Base-by-base conservation (phyloP, 2,888 invertebrate species). In the Brachyopa scutellaris region DNA sequence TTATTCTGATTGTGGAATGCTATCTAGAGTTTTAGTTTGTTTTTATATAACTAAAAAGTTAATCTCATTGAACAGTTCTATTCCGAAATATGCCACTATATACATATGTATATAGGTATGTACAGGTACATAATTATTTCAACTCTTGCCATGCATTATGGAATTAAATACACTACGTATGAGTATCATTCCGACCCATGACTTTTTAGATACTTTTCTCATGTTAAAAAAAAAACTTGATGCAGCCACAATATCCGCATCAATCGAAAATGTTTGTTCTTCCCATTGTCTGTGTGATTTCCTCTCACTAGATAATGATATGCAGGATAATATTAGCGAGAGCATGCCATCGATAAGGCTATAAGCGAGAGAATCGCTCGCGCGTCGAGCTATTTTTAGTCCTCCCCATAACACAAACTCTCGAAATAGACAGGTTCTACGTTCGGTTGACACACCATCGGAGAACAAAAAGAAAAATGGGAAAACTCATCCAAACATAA, bases 351-450 rank as follows among this genome's bases (percentile, higher is more conserved):
- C 76, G 53, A 23, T 53, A 77, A 19, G 53, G 45, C 55, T 47
- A 40, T 47, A 45, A 53, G 49, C 33, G 57, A 77, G 82, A 82
- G 72, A 47, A 26, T 53, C 47, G 42, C 62, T 82, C 64, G 77
- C 47, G 51, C 51, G 66, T 49, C 53, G 9, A 55, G 42, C 70
- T 82, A 82, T 82, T 82, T 82, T 61, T 66, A 66, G 70, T 61
- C 9, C 15, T 47, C 51, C 51, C 62, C 76, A 76, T 64, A 69
- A 40, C 40, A 80, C 42, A 82, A 51, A 57, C 70, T 76, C 80
- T 82, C 57, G 38, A 82, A 82, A 82, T 82, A 82, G 82, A 72
- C 36, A 72, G 59, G 19, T 66, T 77, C 31, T 61, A 47, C 64
- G 47, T 66, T 49, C 47, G 49, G 47, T 70, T 70, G 77, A 70